These are phyloP conservation scores for Mythimna impura DNA, from an alignment of 2,888 invertebrate genomes.

Conservation along the genomic window DNA sequence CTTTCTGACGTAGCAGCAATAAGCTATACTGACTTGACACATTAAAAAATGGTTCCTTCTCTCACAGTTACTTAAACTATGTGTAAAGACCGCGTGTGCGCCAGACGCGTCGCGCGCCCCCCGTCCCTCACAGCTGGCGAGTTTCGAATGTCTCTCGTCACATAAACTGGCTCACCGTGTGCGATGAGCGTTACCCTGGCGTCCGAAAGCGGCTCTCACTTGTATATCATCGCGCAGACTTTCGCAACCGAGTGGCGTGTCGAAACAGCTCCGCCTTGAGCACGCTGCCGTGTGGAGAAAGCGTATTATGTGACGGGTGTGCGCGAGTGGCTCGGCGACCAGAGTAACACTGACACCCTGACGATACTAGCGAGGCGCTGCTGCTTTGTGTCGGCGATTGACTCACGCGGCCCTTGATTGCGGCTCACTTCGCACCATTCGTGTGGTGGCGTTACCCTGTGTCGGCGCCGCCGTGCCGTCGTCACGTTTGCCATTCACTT, in stretches of 20 bases:
- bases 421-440: conserved; percentile 79
- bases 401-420: conserved; percentile 74
- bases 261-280: conserved; percentile 85
- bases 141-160: conserved; percentile 87
- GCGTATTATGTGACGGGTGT: conserved; percentile 63
- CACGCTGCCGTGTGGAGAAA: conserved; percentile 79
- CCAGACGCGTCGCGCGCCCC: conserved; percentile 88
- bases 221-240: conserved; percentile 90
- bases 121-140: conserved; percentile 84
- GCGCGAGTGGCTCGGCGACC: conserved; percentile 67
- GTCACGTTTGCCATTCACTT: conserved; percentile 72
- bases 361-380: conserved; percentile 53
- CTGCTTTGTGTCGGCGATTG: conserved; percentile 64
- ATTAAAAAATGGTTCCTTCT: conserved; percentile 89
- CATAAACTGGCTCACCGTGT: conserved; percentile 88
- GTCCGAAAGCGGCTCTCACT: conserved; percentile 88
- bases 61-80: conserved; percentile 81
- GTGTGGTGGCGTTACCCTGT: conserved; percentile 60
- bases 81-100: conserved; percentile 87
- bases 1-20: conserved; percentile 90
- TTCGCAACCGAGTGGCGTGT: conserved; percentile 88
- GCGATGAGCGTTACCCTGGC: conserved; percentile 89
- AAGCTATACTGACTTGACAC: conserved; percentile 90
- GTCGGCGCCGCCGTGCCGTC: conserved; percentile 57
- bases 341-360: conserved; percentile 57